Evolutionary conservation across 2,113 vertebrate genomes (phyloP).

Genomic region (Eurypyga helias): DNA sequence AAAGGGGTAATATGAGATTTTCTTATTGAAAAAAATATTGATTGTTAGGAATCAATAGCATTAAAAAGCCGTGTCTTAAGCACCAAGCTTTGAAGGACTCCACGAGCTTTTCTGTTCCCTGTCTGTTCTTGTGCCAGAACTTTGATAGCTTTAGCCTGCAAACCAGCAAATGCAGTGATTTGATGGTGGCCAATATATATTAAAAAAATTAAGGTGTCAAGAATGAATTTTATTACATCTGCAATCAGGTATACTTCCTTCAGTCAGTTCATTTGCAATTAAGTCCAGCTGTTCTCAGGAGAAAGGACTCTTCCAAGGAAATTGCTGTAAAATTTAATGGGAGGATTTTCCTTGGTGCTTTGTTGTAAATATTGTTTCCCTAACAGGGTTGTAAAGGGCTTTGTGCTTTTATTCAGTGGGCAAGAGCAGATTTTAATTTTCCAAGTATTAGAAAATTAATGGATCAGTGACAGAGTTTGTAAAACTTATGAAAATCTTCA

Average conservation of each 20-base stretch:
- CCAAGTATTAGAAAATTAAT: not conserved
- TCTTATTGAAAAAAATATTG: conserved; percentile 70
- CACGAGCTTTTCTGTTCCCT: not conserved
- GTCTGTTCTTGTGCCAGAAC: conserved; percentile 40
- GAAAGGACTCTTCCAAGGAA: conserved; percentile 29
- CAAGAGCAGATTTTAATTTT: conserved; percentile 27
- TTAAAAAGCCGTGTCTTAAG: conserved; percentile 69
- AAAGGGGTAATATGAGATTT: conserved; percentile 60
- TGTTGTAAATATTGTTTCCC: conserved; percentile 56
- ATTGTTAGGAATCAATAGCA: conserved; percentile 63
- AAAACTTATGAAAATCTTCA: not conserved
- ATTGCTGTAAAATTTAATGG: conserved; percentile 52
- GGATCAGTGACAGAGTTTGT: not conserved
- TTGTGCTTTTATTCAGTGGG: not conserved
- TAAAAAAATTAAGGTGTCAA: conserved; percentile 55
- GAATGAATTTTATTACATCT: conserved; percentile 49
- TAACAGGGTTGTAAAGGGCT: conserved; percentile 57
- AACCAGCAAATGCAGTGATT: conserved; percentile 36
- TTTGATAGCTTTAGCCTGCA: conserved; percentile 28
- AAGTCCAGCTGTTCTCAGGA: conserved; percentile 36
- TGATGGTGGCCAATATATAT: not conserved
- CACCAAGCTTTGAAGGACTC: conserved; percentile 61
- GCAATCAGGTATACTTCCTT: conserved; percentile 55
- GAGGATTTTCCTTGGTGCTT: not conserved
- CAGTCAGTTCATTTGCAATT: conserved; percentile 9